Evolutionary conservation across 2,888 invertebrate species (phyloP).

Genomic region (Callinectes sapidus): DNA sequence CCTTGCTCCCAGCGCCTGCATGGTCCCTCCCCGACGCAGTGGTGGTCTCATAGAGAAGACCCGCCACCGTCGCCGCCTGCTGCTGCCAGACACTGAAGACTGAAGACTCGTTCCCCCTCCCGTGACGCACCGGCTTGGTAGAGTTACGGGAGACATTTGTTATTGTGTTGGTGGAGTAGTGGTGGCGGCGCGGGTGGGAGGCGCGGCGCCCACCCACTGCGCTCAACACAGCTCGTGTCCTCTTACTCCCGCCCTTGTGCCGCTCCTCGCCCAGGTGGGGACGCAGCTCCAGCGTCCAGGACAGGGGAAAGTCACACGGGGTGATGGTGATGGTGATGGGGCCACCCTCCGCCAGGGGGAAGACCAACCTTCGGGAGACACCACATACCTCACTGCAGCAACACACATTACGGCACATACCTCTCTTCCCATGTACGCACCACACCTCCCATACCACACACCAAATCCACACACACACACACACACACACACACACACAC

Average conservation of each 20-base stretch:
- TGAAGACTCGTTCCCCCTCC: neutral
- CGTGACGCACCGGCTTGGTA: neutral
- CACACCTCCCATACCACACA: neutral
- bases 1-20: neutral
- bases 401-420: neutral
- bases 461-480: neutral
- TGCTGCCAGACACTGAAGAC: neutral
- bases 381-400: neutral
- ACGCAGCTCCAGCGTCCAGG: conserved; percentile 49
- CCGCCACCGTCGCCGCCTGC: neutral
- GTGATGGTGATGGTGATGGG: conserved; percentile 54
- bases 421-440: neutral
- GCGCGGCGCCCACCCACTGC: neutral
- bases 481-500: neutral
- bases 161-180: neutral
- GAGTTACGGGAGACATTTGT: neutral
- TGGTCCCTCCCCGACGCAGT: neutral
- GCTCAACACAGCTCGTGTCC: neutral
- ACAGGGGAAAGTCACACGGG: conserved; percentile 46
- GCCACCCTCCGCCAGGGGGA: conserved; percentile 36
- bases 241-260: neutral
- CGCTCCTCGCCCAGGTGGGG: neutral
- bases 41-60: neutral
- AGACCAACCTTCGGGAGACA: conserved; percentile 40
- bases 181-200: neutral